Evolutionary conservation across 2,797 vertebrate genomes (phyloP).

Genomic region (Schizopygopsis malacanthus): DNA sequence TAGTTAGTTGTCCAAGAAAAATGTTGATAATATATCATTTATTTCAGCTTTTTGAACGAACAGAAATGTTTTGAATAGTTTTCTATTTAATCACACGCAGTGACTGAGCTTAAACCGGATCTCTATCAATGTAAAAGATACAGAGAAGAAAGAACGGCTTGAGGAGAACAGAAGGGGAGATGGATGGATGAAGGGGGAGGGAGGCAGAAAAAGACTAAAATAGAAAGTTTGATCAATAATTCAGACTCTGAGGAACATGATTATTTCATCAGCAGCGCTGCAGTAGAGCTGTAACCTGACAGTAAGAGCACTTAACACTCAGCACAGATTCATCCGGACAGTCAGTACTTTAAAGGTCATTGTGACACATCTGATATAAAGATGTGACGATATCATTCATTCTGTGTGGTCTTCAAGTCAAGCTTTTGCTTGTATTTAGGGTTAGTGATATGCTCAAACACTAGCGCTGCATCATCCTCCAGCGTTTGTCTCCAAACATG

Average conservation of each 20-base stretch:
- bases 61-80: not conserved
- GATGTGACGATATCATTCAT: too few species aligned
- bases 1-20: too few species aligned
- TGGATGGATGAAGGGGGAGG: constrained; percentile 46
- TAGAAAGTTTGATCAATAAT: constrained; percentile 81
- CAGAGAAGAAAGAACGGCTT: constrained; percentile 43
- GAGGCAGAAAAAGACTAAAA: constrained; percentile 70
- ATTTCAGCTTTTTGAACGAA: not conserved
- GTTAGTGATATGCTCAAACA: not conserved
- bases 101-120: not conserved
- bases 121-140: not conserved
- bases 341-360: not conserved
- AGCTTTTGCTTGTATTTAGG: not conserved
- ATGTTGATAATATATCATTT: too few species aligned
- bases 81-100: not conserved
- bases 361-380: not conserved
- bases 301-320: constrained; percentile 22
- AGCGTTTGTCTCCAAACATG: not conserved
- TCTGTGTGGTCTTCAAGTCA: not conserved
- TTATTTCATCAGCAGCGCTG: constrained; percentile 75
- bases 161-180: constrained; percentile 61
- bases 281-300: constrained; percentile 37
- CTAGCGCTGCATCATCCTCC: too few species aligned
- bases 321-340: not conserved
- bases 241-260: constrained; percentile 73